Percentiles rank a stretch among this genome's conserved stretches.
Conservation (phyloP, 2,888 invertebrate genomes). For the Endotricha flammealis region DNA sequence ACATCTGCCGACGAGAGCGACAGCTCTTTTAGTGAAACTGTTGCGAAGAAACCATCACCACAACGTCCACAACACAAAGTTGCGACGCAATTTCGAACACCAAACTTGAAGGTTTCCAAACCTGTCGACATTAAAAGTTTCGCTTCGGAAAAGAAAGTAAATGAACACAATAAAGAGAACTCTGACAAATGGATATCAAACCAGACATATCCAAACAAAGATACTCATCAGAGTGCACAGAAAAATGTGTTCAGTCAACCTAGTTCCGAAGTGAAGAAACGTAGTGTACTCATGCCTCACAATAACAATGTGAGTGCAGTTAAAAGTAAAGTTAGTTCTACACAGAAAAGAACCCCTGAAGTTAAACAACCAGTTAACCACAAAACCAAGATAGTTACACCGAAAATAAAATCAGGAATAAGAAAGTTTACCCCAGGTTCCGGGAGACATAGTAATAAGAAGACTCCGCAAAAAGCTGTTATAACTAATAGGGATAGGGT, state of each 20-base stretch:
- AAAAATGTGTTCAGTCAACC: constrained; percentile 23
- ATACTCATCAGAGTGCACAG: constrained; percentile 30
- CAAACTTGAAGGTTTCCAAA: constrained; percentile 34
- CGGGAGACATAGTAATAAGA: constrained; percentile 44
- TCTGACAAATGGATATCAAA: constrained; percentile 32
- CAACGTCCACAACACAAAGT: constrained; percentile 25
- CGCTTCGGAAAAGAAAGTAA: constrained; percentile 49
- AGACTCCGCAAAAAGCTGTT: constrained; percentile 38
- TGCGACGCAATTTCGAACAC: constrained; percentile 40
- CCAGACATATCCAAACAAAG: constrained; percentile 41
- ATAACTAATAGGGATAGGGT: constrained; percentile 56
- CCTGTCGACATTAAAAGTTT: constrained; percentile 39
- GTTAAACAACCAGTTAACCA: constrained; percentile 35
- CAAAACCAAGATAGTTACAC: constrained; percentile 51
- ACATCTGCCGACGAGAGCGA: constrained; percentile 56
- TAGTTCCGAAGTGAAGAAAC: constrained; percentile 39
- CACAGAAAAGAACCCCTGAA: constrained; percentile 49
- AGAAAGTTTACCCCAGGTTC: constrained; percentile 60
- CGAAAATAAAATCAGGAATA: constrained; percentile 60
- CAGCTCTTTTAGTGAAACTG: constrained; percentile 46
- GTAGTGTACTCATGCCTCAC: constrained; percentile 37
- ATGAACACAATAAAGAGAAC: constrained; percentile 53
- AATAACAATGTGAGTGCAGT: constrained; percentile 29
- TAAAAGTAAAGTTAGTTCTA: constrained; percentile 27
- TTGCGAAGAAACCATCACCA: constrained; percentile 36